phyloP scores from a whole-genome alignment of 2,113 vertebrate genomes.

The Tringa solitaria region DNA sequence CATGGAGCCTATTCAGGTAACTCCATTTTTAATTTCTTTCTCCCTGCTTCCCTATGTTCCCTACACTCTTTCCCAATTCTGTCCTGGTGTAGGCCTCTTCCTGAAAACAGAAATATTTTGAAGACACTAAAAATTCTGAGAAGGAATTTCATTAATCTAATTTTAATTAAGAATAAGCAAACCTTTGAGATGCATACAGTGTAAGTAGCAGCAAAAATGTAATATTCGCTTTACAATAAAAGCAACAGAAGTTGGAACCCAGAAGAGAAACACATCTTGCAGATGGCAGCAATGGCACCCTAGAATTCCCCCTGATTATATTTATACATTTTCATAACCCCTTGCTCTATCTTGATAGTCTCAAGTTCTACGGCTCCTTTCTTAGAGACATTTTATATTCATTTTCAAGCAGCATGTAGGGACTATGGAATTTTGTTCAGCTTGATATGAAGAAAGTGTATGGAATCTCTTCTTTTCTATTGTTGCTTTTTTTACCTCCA shows the following conservation, averaged over 20 bases:
- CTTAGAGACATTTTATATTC: neutral
- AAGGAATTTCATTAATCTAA: neutral
- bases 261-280: constrained; percentile 4
- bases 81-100: neutral
- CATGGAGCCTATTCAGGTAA: neutral
- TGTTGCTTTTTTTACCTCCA: constrained; percentile 30
- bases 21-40: neutral
- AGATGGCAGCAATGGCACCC: neutral
- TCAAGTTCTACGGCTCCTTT: neutral
- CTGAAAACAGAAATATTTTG: neutral
- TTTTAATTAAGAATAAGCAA: constrained; percentile 13
- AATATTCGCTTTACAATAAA: neutral
- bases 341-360: neutral
- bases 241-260: constrained; percentile 1
- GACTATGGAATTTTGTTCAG: neutral
- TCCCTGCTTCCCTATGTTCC: neutral
- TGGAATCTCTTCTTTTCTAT: neutral
- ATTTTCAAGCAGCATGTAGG: neutral
- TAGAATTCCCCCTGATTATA: neutral
- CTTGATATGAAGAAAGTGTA: neutral
- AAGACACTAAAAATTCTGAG: neutral
- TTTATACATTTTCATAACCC: constrained; percentile 1
- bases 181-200: neutral
- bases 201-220: neutral
- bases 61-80: neutral